These are phyloP conservation scores for Darwinula stevensoni DNA, from an alignment of 2,888 invertebrate genomes.

Conservation along the genomic window DNA sequence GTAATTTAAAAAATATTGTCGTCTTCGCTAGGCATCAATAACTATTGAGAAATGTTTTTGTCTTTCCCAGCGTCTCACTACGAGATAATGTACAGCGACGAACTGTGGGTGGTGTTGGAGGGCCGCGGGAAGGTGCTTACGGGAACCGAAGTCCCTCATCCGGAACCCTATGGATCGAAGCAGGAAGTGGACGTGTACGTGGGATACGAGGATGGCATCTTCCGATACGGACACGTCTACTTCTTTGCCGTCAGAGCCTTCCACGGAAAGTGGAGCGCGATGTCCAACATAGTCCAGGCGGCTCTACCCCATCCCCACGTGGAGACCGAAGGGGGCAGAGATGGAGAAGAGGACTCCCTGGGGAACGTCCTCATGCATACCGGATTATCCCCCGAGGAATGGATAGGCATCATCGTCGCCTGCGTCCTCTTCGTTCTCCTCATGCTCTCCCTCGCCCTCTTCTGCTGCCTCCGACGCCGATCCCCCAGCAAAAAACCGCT, in stretches of 20 bases:
- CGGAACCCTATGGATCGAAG: background rate
- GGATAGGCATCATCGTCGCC: no score
- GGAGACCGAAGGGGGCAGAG: background rate
- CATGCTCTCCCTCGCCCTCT: no score
- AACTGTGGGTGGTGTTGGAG: background rate
- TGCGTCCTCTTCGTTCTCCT: no score
- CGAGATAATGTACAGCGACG: slow-evolving; percentile 1
- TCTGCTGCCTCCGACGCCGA: no score
- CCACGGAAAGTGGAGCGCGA: slow-evolving; percentile 4
- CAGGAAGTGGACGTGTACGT: background rate
- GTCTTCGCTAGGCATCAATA: no score
- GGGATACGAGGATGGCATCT: slow-evolving; percentile 5
- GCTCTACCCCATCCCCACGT: background rate
- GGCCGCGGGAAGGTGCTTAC: background rate
- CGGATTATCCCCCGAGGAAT: no score
- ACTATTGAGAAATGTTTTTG: background rate
- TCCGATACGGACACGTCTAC: slow-evolving; percentile 11
- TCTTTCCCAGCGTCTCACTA: background rate
- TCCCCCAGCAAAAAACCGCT: no score
- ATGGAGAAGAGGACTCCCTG: no score
- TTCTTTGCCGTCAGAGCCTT: slow-evolving; percentile 10
- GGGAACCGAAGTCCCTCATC: background rate
- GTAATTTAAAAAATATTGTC: no score
- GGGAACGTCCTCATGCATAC: no score
- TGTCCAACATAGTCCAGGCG: background rate